Conservation (phyloP, 1,140 invertebrate species). For the Brachionus plicatilis region DNA sequence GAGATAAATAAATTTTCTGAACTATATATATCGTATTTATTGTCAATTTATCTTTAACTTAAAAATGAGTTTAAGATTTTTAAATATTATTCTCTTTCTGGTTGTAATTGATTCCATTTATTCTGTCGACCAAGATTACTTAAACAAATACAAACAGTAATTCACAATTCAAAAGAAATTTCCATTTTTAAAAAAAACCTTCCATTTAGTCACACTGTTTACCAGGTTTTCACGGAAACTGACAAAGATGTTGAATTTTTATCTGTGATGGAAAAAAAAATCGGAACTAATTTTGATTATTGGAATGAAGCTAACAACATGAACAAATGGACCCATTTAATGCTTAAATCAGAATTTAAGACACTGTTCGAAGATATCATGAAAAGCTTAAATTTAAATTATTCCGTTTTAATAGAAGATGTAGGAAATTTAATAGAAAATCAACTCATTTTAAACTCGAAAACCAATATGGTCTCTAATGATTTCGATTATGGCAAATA, state of each 20-base stretch:
- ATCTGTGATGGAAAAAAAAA: not conserved
- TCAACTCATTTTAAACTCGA: not conserved
- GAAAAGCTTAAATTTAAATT: not conserved
- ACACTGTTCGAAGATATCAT: not conserved
- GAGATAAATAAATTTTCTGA: not conserved
- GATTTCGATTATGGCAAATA: constrained; percentile 43
- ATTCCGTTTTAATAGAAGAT: not conserved
- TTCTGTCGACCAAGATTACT: not conserved
- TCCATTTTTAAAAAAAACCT: not conserved
- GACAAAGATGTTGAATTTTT: constrained; percentile 4
- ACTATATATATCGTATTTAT: not conserved
- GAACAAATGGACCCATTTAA: constrained; percentile 1
- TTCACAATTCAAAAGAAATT: not conserved
- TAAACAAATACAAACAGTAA: not conserved
- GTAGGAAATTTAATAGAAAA: not conserved
- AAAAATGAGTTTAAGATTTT: not conserved
- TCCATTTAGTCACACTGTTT: not conserved
- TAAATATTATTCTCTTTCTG: not conserved
- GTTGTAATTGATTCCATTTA: not conserved
- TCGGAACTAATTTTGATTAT: constrained; percentile 13
- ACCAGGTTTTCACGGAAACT: not conserved
- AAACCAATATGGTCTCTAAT: not conserved
- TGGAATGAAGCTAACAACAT: not conserved
- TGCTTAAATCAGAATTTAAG: not conserved
- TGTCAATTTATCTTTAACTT: not conserved